Percentiles rank a stretch among this genome's conserved stretches.
These are phyloP conservation scores for Eremophila alpestris DNA, from an alignment of 2,797 vertebrate species.

Conservation along the genomic window DNA sequence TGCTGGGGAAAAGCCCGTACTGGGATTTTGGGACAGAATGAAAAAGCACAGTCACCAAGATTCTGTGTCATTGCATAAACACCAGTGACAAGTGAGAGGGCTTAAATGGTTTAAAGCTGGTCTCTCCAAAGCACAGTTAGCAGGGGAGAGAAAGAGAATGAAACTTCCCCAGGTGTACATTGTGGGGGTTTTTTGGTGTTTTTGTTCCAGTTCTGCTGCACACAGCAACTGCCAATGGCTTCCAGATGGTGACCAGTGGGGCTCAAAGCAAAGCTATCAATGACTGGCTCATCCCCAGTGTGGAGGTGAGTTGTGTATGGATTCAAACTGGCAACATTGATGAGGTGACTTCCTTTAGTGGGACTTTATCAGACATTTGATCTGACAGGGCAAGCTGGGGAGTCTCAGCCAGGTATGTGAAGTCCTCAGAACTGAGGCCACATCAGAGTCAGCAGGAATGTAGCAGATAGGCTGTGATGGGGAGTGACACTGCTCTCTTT, in stretches of 20 bases:
- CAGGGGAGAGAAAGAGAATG: not conserved
- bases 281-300: slow-evolving; percentile 97
- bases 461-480: not conserved
- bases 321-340: not conserved
- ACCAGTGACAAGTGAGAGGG: not conserved
- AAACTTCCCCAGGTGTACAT: not conserved
- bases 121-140: not conserved
- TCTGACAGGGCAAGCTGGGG: not conserved
- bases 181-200: not conserved
- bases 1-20: not conserved
- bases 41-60: not conserved
- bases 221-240: slow-evolving; percentile 96
- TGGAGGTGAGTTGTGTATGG: slow-evolving; percentile 85
- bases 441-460: not conserved
- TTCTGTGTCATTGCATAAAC: not conserved
- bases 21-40: not conserved
- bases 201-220: slow-evolving; percentile 86
- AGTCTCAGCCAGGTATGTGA: not conserved
- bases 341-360: not conserved
- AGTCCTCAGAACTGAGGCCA: not conserved
- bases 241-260: slow-evolving; percentile 98
- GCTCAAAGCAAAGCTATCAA: slow-evolving; percentile 95
- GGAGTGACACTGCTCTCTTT: not conserved
- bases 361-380: not conserved
- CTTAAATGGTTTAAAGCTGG: not conserved